These are phyloP conservation scores for Chalcis sispes DNA, from an alignment of 2,888 invertebrate species.

Conservation along the genomic window DNA sequence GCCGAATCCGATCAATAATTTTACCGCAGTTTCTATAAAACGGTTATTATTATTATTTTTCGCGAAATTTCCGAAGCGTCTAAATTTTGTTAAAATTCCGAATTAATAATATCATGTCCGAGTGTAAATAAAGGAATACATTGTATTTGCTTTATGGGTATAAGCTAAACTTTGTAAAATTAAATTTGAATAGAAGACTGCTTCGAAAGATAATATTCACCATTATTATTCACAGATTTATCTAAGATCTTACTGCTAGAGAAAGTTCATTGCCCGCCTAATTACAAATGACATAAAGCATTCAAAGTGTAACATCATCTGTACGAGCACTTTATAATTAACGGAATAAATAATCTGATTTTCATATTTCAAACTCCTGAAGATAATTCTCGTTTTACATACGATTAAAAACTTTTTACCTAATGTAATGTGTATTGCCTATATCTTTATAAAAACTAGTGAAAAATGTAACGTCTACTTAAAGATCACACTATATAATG, in stretches of 20 bases:
- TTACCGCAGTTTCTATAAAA: neutral
- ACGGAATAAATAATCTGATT: neutral
- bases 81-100: too few species aligned
- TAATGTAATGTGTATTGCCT: too few species aligned
- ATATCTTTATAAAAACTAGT: too few species aligned
- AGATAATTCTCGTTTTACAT: constrained; percentile 6
- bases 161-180: neutral
- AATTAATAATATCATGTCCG: too few species aligned
- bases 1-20: constrained; percentile 24
- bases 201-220: too few species aligned
- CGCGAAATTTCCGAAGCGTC: too few species aligned
- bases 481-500: too few species aligned
- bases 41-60: neutral
- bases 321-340: neutral
- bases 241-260: neutral
- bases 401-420: too few species aligned
- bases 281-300: neutral
- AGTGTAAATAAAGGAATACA: too few species aligned
- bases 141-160: too few species aligned
- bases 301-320: constrained; percentile 20
- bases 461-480: too few species aligned
- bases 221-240: too few species aligned
- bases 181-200: neutral
- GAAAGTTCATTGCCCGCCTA: neutral
- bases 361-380: neutral